Percentiles rank a stretch among this genome's conserved stretches.
Evolutionary conservation across 1,140 invertebrate species (phyloP).

Genomic region (Pollicipes pollicipes): DNA sequence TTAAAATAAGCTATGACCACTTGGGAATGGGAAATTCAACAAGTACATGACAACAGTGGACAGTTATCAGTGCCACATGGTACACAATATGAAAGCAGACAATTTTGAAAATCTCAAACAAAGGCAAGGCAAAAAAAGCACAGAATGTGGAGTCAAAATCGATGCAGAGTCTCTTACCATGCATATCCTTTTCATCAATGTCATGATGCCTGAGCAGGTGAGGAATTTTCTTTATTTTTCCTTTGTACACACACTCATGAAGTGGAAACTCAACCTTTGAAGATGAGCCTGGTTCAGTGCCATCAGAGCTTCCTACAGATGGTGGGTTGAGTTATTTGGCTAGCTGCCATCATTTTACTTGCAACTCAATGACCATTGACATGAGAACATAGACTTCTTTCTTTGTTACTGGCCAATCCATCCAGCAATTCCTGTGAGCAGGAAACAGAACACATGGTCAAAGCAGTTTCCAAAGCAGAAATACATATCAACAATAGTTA

Average conservation of each 20-base stretch:
- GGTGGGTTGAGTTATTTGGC: not conserved
- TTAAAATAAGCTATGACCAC: not conserved
- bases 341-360: not conserved
- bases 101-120: too few relatives aligned
- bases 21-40: not conserved
- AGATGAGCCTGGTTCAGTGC: not conserved
- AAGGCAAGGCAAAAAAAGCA: not conserved
- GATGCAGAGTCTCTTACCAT: conserved; percentile 37
- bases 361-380: not conserved
- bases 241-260: not conserved
- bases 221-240: not conserved
- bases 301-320: not conserved
- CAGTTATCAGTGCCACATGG: too few relatives aligned
- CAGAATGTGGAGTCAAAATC: not conserved
- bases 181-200: conserved; percentile 61
- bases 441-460: too few relatives aligned
- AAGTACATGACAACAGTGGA: not conserved
- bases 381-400: too few relatives aligned
- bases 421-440: too few relatives aligned
- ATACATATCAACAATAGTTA: too few relatives aligned
- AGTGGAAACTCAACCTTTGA: not conserved
- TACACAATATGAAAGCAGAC: too few relatives aligned
- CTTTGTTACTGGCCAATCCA: too few relatives aligned
- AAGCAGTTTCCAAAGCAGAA: too few relatives aligned
- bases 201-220: conserved; percentile 31